Percentiles rank a stretch among this genome's conserved stretches.
These are phyloP conservation scores for Clarias fuscus DNA, from an alignment of 2,797 vertebrate species.

Conservation along the genomic window DNA sequence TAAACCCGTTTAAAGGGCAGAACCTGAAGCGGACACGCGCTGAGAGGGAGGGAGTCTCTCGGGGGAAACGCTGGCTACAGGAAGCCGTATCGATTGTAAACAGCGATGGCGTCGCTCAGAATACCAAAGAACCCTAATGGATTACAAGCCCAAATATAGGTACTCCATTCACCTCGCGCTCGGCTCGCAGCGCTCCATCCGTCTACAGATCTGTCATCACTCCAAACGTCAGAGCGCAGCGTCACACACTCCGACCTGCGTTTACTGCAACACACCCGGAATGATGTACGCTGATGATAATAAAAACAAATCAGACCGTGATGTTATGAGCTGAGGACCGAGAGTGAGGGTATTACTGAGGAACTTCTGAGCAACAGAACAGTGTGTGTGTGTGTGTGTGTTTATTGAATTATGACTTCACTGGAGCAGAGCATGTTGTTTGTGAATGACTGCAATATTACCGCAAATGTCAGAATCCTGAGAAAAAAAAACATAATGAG, in stretches of 20 bases:
- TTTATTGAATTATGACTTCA: background rate
- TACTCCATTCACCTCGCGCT: background rate
- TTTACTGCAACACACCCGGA: background rate
- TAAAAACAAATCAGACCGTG: background rate
- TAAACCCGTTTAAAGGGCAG: constrained; percentile 6
- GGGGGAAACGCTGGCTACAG: background rate
- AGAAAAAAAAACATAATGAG: background rate
- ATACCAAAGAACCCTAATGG: constrained; percentile 37
- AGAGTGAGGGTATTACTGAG: background rate
- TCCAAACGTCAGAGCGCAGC: background rate
- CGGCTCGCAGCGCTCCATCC: background rate
- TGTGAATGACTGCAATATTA: background rate
- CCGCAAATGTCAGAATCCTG: background rate
- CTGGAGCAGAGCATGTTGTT: background rate
- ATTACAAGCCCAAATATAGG: constrained; percentile 22
- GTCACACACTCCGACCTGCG: too few relatives aligned
- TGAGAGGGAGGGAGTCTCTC: constrained; percentile 2
- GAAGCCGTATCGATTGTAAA: constrained; percentile 26
- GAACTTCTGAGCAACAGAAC: too few relatives aligned
- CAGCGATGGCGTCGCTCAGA: constrained; percentile 14
- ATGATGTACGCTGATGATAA: background rate
- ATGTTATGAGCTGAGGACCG: too few relatives aligned
- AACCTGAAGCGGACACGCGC: background rate
- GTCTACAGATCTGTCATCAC: constrained; percentile 6
- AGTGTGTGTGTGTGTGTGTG: background rate